Evolutionary conservation across 2,797 vertebrate genomes (phyloP).

Genomic region (Poeciliopsis paucimaculata): DNA sequence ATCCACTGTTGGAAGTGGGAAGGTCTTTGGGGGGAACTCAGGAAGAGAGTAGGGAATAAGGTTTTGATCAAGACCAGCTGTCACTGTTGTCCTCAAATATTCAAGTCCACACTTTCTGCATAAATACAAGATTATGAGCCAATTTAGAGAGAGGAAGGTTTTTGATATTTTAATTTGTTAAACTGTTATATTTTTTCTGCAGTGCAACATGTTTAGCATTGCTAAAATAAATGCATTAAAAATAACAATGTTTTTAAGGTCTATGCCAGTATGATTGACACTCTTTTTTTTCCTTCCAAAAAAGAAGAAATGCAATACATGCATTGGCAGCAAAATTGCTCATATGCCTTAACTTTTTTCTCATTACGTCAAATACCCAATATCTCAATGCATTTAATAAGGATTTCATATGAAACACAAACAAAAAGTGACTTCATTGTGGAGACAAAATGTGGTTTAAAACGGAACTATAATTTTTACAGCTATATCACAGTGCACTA

Average conservation of each 20-base stretch:
- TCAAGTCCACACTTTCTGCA: slow-evolving; percentile 59
- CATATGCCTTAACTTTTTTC: background rate
- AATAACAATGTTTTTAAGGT: slow-evolving; percentile 8
- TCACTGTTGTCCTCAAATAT: slow-evolving; percentile 73
- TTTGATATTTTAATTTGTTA: slow-evolving; percentile 64
- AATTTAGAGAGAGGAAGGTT: slow-evolving; percentile 39
- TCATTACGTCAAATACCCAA: background rate
- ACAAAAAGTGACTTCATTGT: background rate
- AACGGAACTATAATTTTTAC: background rate
- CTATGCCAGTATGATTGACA: slow-evolving; percentile 10
- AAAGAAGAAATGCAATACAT: background rate
- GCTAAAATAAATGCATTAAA: slow-evolving; percentile 18
- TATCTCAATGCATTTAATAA: no score
- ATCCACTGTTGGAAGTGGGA: slow-evolving; percentile 66
- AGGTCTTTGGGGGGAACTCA: slow-evolving; percentile 70
- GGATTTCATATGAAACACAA: background rate
- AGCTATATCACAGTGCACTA: background rate
- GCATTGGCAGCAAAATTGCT: background rate
- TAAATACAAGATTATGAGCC: slow-evolving; percentile 49
- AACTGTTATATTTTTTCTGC: slow-evolving; percentile 42
- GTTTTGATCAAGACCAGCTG: slow-evolving; percentile 84
- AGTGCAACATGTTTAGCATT: slow-evolving; percentile 38
- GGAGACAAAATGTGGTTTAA: background rate
- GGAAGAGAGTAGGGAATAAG: slow-evolving; percentile 68
- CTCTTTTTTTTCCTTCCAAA: slow-evolving; percentile 13